Conservation (phyloP, 2,797 vertebrate genomes). For the Neosilurus hyrtlii region DNA sequence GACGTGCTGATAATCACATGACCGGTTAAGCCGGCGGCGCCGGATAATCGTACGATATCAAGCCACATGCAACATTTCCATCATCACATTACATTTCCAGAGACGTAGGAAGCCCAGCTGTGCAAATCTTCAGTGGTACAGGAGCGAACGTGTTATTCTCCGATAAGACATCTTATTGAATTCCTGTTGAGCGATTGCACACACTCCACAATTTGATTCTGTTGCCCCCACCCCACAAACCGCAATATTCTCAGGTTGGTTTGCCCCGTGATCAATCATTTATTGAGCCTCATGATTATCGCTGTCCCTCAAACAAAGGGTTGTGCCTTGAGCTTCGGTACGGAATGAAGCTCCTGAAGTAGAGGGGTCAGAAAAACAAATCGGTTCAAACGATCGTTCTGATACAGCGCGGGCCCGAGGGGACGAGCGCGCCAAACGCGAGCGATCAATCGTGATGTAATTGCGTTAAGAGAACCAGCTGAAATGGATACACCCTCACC, state of each 20-base stretch:
- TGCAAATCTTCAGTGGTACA: not conserved
- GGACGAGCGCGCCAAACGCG: constrained; percentile 40
- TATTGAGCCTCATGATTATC: constrained; percentile 35
- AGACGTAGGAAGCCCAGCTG: not conserved
- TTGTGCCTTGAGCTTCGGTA: constrained; percentile 15
- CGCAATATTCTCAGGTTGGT: constrained; percentile 18
- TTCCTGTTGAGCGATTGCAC: constrained; percentile 20
- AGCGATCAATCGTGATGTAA: constrained; percentile 54
- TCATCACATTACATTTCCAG: not conserved
- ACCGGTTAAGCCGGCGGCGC: not conserved
- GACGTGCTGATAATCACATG: not conserved
- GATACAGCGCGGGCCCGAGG: constrained; percentile 43
- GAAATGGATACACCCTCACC: constrained; percentile 41
- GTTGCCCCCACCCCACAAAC: too few relatives aligned
- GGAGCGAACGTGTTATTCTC: not conserved
- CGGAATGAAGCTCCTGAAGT: constrained; percentile 30
- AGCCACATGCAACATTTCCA: not conserved
- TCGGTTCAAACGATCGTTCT: constrained; percentile 47
- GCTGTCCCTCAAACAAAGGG: constrained; percentile 20
- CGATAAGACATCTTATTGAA: constrained; percentile 23
- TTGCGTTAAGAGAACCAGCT: constrained; percentile 56
- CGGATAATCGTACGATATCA: not conserved
- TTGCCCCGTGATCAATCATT: constrained; percentile 1
- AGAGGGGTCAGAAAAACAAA: constrained; percentile 48
- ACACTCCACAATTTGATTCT: constrained; percentile 29